A percentile compares a stretch with the other conserved stretches of the same genome.
These are phyloP conservation scores for Sitta europaea DNA, from an alignment of 2,113 vertebrate genomes.

Conservation along the genomic window DNA sequence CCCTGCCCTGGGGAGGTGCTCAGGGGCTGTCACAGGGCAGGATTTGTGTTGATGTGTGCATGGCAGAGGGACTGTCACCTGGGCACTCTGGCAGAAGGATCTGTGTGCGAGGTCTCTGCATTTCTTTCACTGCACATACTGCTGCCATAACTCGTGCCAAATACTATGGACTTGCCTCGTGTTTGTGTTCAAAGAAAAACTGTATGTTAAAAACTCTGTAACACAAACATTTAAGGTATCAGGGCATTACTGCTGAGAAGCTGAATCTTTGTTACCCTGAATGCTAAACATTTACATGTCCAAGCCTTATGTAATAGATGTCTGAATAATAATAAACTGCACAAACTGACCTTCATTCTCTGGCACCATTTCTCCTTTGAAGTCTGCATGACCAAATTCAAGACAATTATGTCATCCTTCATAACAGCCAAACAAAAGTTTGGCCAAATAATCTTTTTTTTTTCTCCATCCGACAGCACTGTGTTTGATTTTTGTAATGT, in stretches of 20 bases:
- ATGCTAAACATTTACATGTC: constrained; percentile 54
- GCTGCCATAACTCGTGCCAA: not conserved
- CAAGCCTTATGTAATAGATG: constrained; percentile 62
- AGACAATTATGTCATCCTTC: constrained; percentile 67
- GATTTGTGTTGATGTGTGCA: fast-evolving
- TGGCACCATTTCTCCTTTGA: constrained; percentile 58
- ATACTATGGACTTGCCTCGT: not conserved
- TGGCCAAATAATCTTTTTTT: constrained; percentile 38
- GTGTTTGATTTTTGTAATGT: constrained; percentile 24
- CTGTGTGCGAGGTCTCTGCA: not conserved
- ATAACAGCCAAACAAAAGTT: constrained; percentile 67
- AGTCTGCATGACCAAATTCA: constrained; percentile 65
- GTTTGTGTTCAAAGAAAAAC: not conserved
- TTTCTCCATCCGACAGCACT: not conserved
- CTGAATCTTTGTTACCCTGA: not conserved
- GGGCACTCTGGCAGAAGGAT: not conserved
- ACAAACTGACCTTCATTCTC: constrained; percentile 60
- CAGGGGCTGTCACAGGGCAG: not conserved
- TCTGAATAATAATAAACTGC: constrained; percentile 64
- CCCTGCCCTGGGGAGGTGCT: not conserved
- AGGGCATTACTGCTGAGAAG: not conserved
- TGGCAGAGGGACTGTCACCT: not conserved
- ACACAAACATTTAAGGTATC: not conserved
- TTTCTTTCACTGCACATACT: not conserved
- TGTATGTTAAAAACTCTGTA: not conserved